phyloP scores from a whole-genome alignment of 2,113 vertebrate genomes.

The Syngnathoides biaculeatus region DNA sequence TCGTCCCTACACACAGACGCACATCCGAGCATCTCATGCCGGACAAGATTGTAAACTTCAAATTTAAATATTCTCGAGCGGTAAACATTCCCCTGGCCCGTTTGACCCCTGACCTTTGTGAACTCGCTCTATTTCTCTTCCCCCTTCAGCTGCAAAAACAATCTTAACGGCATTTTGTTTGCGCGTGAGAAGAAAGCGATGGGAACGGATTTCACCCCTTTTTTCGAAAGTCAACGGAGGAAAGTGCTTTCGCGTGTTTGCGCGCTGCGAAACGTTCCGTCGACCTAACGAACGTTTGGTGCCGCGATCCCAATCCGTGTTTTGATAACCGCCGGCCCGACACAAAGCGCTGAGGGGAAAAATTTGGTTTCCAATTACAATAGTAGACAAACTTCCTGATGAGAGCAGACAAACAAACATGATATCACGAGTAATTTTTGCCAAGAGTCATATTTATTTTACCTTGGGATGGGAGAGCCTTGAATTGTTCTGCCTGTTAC shows the following conservation, averaged over 20 bases:
- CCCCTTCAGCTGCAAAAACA: conserved; percentile 61
- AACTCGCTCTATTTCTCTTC: conserved; percentile 26
- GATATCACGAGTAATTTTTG: not conserved
- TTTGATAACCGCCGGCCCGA: not conserved
- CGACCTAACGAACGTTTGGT: not conserved
- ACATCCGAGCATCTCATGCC: not conserved
- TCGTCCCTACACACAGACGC: not conserved
- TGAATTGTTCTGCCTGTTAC: too few relatives aligned
- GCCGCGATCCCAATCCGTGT: too few relatives aligned
- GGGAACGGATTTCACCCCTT: conserved; percentile 33
- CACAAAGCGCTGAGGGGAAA: not conserved
- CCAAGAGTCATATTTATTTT: too few relatives aligned
- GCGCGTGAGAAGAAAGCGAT: conserved; percentile 19
- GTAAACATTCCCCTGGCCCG: conserved; percentile 39
- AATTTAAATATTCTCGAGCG: conserved; percentile 34
- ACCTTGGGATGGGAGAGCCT: too few relatives aligned
- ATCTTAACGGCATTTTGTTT: conserved; percentile 7
- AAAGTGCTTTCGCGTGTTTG: conserved; percentile 3
- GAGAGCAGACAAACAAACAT: not conserved
- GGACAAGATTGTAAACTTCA: conserved; percentile 10
- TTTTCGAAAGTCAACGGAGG: not conserved
- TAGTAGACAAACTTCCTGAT: not conserved
- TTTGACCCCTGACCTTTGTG: conserved; percentile 39
- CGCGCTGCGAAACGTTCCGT: not conserved
- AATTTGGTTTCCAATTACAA: not conserved